A percentile compares a stretch with the other conserved stretches of the same genome.
Evolutionary conservation across 2,113 vertebrate species (phyloP).

Genomic region (Cavia porcellus): DNA sequence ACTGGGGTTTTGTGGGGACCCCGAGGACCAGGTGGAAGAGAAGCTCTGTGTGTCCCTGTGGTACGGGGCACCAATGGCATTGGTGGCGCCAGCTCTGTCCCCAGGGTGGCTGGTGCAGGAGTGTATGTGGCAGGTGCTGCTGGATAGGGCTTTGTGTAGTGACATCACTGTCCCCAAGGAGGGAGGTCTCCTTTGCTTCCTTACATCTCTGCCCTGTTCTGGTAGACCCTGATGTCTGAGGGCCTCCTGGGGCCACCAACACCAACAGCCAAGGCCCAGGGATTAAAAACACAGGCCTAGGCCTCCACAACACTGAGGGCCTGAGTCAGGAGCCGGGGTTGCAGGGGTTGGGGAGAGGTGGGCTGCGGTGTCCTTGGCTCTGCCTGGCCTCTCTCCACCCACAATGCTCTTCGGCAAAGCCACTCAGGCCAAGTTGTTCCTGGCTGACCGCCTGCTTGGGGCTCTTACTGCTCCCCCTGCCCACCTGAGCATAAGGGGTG

Average conservation of each 20-base stretch:
- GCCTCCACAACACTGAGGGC: not conserved
- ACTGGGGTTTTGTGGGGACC: not conserved
- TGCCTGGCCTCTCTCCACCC: not conserved
- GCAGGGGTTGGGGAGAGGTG: not conserved
- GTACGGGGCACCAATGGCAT: no score
- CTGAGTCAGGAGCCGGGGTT: not conserved
- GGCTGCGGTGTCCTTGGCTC: not conserved
- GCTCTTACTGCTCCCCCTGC: not conserved
- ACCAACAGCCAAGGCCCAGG: no score
- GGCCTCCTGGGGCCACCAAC: not conserved
- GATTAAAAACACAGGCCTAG: not conserved
- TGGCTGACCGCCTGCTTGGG: not conserved
- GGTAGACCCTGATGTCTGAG: not conserved
- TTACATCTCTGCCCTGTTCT: rapidly evolving
- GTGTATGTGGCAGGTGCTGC: not conserved
- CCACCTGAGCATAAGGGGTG: not conserved
- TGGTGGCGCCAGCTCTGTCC: not conserved
- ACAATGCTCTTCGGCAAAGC: not conserved
- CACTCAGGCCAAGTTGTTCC: not conserved
- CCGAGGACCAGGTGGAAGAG: not conserved
- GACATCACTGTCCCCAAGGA: not conserved
- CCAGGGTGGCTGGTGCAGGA: not conserved
- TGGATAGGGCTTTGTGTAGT: not conserved
- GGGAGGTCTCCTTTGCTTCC: not conserved
- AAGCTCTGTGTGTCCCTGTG: no score